A percentile compares a stretch with the other conserved stretches of the same genome.
Conservation (phyloP, 2,888 invertebrate species). For the Siphonodentalium dalli region DNA sequence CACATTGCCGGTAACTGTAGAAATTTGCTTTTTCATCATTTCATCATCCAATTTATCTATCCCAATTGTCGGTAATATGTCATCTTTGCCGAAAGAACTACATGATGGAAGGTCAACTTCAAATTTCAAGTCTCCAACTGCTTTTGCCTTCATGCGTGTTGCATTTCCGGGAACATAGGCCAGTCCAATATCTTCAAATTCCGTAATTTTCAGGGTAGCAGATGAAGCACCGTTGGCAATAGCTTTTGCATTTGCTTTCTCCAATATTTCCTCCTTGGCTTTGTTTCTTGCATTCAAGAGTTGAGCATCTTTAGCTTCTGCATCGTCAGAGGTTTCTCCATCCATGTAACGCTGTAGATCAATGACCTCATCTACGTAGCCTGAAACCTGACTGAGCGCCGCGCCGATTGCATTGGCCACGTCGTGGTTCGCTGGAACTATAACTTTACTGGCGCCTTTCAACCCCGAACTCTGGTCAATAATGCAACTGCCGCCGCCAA, state of each 20-base stretch:
- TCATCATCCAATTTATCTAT: no score
- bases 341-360: constrained; percentile 33
- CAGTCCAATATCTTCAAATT: constrained; percentile 44
- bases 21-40: not conserved
- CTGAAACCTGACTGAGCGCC: constrained; percentile 56
- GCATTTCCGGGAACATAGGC: constrained; percentile 55
- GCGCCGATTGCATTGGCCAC: constrained; percentile 63
- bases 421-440: constrained; percentile 39
- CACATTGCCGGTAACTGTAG: not conserved
- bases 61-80: no score
- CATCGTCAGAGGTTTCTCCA: not conserved
- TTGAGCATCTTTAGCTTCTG: constrained; percentile 30
- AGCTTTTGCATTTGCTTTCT: constrained; percentile 17
- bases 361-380: constrained; percentile 41
- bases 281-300: constrained; percentile 33
- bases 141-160: constrained; percentile 50
- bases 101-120: constrained; percentile 16
- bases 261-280: constrained; percentile 24
- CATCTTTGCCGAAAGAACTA: constrained; percentile 7
- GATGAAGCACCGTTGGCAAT: constrained; percentile 30
- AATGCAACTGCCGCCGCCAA: constrained; percentile 57
- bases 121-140: constrained; percentile 46
- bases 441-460: constrained; percentile 34
- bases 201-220: constrained; percentile 33
- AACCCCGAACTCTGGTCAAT: constrained; percentile 32